Evolutionary conservation across 2,888 invertebrate genomes (phyloP).

Genomic region (Enchytraeus crypticus): DNA sequence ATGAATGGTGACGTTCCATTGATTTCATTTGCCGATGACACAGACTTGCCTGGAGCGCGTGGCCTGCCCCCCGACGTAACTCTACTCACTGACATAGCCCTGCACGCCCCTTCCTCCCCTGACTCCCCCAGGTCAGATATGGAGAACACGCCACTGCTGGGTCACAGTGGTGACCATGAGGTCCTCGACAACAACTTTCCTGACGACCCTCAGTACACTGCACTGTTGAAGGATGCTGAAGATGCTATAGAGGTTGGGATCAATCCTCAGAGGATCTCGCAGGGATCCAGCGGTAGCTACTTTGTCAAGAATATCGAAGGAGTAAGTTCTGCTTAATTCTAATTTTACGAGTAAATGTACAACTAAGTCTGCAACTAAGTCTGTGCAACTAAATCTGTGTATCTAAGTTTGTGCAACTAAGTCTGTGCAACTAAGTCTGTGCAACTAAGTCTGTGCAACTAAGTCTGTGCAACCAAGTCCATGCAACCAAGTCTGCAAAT

Average conservation of each 20-base stretch:
- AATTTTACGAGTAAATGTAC: no score
- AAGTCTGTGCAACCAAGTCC: no score
- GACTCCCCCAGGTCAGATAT: conserved; percentile 36
- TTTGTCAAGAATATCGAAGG: conserved; percentile 82
- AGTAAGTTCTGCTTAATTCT: conserved; percentile 46
- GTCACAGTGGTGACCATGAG: not conserved
- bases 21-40: not conserved
- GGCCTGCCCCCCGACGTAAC: conserved; percentile 7
- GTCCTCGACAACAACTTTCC: conserved; percentile 20
- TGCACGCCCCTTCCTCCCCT: not conserved
- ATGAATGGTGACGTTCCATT: not conserved
- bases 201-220: conserved; percentile 24
- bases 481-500: no score
- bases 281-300: conserved; percentile 98
- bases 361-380: no score
- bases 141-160: conserved; percentile 10
- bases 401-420: no score
- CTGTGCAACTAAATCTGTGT: no score
- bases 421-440: no score
- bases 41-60: not conserved
- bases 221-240: conserved; percentile 16
- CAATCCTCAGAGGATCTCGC: conserved; percentile 92
- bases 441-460: no score
- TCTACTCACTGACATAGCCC: conserved; percentile 1
- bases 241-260: conserved; percentile 81